Evolutionary conservation across 37 sponge, comb jelly and placozoan species (phyloP).

Genomic region (Bolinopsis microptera): DNA sequence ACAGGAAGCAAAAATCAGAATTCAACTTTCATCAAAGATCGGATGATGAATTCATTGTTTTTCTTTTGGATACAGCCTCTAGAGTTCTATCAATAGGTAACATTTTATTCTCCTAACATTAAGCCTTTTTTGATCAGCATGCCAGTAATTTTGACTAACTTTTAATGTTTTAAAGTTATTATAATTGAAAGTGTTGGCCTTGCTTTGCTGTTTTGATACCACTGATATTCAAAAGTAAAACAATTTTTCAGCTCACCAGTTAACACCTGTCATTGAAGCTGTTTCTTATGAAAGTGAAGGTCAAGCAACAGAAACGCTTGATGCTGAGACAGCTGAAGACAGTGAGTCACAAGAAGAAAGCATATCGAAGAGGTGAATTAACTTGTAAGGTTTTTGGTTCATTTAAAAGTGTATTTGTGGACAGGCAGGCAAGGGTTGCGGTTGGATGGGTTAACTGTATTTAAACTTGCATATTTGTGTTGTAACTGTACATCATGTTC

Average conservation of each 20-base stretch:
- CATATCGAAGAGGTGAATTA: neutral
- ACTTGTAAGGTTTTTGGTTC: neutral
- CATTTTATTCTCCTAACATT: too few relatives aligned
- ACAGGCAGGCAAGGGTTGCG: too few relatives aligned
- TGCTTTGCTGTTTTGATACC: too few relatives aligned
- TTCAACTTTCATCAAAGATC: neutral
- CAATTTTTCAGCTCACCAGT: neutral
- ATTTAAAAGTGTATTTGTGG: too few relatives aligned
- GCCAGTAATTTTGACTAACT: too few relatives aligned
- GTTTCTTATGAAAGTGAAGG: constrained; percentile 10
- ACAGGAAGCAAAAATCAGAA: constrained; percentile 26
- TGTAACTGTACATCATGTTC: too few relatives aligned
- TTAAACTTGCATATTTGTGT: too few relatives aligned
- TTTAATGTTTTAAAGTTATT: too few relatives aligned
- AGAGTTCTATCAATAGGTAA: neutral
- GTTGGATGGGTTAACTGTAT: too few relatives aligned
- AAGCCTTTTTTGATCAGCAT: too few relatives aligned
- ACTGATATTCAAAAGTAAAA: too few relatives aligned
- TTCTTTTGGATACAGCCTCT: neutral
- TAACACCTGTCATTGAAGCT: neutral
- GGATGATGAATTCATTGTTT: neutral
- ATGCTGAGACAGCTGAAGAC: neutral
- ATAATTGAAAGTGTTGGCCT: too few relatives aligned
- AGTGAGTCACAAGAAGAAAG: neutral
- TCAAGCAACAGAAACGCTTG: neutral